Evolutionary conservation across 2,113 vertebrate genomes (phyloP).

Genomic region (Siniperca knerii): DNA sequence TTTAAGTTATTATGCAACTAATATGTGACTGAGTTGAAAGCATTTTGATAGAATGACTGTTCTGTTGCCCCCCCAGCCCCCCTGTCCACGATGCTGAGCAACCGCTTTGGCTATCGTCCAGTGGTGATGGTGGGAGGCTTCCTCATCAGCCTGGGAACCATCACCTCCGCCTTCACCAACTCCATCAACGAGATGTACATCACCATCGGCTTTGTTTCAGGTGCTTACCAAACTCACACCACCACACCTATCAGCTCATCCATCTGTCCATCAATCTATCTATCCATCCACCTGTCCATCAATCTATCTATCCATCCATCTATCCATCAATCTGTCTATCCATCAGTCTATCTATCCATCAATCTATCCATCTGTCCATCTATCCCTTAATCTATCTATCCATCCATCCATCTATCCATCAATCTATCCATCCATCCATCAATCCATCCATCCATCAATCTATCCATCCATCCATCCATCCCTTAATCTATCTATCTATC

Average conservation of each 20-base stretch:
- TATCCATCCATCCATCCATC: too few relatives aligned
- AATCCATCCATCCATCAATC: too few relatives aligned
- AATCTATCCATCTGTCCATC: not conserved
- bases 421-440: not conserved
- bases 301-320: not conserved
- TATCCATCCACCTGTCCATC: not conserved
- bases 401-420: not conserved
- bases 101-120: conserved; percentile 88
- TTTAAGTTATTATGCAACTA: not conserved
- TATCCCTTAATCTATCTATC: not conserved
- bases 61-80: conserved; percentile 84
- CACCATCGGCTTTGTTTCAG: conserved; percentile 89
- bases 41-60: not conserved
- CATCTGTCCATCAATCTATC: not conserved
- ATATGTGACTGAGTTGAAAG: not conserved
- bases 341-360: not conserved
- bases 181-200: conserved; percentile 92
- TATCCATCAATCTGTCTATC: not conserved
- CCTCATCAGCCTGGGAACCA: conserved; percentile 90
- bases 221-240: conserved; percentile 75
- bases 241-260: too few relatives aligned
- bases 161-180: conserved; percentile 87
- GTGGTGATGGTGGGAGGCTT: conserved; percentile 93
- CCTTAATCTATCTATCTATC: too few relatives aligned
- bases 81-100: conserved; percentile 90